These are phyloP conservation scores for Microcebus murinus DNA, from an alignment of 2,113 vertebrate genomes.

Conservation along the genomic window DNA sequence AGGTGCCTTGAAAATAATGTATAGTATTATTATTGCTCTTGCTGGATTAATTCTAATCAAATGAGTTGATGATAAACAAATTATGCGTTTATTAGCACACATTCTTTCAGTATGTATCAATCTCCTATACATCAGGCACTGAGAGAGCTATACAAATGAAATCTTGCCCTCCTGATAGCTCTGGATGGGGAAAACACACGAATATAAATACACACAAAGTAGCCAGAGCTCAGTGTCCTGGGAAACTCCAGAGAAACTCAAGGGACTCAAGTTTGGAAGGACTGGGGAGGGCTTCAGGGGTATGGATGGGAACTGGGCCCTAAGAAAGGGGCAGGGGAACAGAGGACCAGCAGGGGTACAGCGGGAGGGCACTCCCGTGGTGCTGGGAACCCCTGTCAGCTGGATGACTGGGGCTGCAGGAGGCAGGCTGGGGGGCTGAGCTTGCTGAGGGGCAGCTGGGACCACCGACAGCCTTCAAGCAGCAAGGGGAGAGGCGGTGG, in stretches of 20 bases:
- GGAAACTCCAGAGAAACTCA: not conserved
- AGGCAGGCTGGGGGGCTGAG: not conserved
- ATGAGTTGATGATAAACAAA: not conserved
- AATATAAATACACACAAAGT: not conserved
- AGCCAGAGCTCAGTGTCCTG: not conserved
- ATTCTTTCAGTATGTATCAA: not conserved
- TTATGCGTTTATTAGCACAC: not conserved
- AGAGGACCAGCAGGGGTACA: not conserved
- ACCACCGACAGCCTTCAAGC: not conserved
- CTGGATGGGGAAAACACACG: not conserved
- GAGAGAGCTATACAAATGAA: not conserved
- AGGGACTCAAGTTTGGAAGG: not conserved
- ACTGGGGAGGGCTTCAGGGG: not conserved
- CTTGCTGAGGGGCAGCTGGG: not conserved
- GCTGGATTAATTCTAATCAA: not conserved
- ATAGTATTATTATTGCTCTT: not conserved
- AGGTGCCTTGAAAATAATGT: constrained; percentile 11
- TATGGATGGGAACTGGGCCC: not conserved
- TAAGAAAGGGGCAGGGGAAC: not conserved
- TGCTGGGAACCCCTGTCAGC: not conserved
- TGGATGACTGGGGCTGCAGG: not conserved
- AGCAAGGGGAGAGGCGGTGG: not conserved
- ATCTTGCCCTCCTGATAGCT: not conserved
- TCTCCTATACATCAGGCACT: not conserved
- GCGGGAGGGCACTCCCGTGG: fast-evolving